Evolutionary conservation across 1,140 invertebrate genomes (phyloP).

Genomic region (Ditylenchus dipsaci): DNA sequence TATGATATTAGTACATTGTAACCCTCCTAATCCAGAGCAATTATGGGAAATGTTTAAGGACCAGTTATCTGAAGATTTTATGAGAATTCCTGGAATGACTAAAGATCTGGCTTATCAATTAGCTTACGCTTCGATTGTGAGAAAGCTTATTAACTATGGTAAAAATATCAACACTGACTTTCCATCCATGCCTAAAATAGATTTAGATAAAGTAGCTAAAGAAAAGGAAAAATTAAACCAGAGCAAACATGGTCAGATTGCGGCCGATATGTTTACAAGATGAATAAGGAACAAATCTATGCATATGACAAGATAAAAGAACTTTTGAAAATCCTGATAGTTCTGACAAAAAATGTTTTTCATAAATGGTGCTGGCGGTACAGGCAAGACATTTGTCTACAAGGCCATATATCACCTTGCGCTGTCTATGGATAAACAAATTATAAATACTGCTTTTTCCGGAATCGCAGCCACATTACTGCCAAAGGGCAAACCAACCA

Average conservation of each 20-base stretch:
- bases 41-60: constrained; percentile 19
- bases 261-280: no score
- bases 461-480: not conserved
- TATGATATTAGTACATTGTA: constrained; percentile 23
- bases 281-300: no score
- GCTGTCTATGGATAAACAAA: constrained; percentile 30
- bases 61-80: constrained; percentile 22
- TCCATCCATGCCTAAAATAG: no score
- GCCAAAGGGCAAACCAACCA: not conserved
- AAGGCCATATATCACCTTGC: not conserved
- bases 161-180: not conserved
- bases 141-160: not conserved
- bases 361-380: not conserved
- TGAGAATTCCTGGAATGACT: not conserved
- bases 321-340: no score
- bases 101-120: not conserved
- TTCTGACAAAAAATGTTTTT: not conserved
- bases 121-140: not conserved
- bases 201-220: no score
- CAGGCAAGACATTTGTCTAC: not conserved
- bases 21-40: constrained; percentile 6
- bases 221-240: no score
- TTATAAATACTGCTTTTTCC: constrained; percentile 24
- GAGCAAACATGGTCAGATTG: no score
- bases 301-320: no score